phyloP scores from a whole-genome alignment of 2,113 vertebrate genomes.

The Pristiophorus japonicus region DNA sequence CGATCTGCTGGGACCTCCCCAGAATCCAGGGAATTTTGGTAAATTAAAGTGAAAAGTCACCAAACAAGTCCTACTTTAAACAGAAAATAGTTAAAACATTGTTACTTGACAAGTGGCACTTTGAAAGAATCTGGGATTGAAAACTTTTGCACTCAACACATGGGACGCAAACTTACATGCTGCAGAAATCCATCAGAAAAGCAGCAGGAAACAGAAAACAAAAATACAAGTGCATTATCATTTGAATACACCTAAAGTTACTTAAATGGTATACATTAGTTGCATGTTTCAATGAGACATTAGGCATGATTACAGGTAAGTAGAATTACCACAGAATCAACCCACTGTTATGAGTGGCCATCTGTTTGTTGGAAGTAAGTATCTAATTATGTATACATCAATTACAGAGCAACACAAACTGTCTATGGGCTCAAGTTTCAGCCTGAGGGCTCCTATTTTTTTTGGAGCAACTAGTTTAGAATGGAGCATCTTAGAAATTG shows the following conservation, averaged over 20 bases:
- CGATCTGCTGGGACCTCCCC: too few species aligned
- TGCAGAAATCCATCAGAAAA: constrained; percentile 54
- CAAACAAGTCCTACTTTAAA: too few species aligned
- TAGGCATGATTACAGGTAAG: not conserved
- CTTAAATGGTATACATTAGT: not conserved
- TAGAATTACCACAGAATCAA: not conserved
- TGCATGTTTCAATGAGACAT: not conserved
- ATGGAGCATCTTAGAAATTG: too few species aligned
- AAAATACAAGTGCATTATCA: constrained; percentile 45
- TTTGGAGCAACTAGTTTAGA: too few species aligned
- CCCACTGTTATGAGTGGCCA: not conserved
- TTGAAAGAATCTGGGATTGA: not conserved
- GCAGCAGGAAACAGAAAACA: constrained; percentile 48
- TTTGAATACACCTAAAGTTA: not conserved
- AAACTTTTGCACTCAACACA: not conserved
- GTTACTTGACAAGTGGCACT: not conserved
- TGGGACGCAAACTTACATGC: constrained; percentile 53
- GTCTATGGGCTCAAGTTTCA: too few species aligned
- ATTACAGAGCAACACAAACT: not conserved
- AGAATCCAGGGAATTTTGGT: too few species aligned
- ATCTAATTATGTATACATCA: not conserved
- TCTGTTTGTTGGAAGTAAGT: not conserved
- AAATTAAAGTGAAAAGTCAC: too few species aligned
- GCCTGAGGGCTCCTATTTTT: too few species aligned
- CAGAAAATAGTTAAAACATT: too few species aligned